A percentile compares a stretch with the other conserved stretches of the same genome.
These are phyloP conservation scores for Vicugna pacos DNA, from an alignment of 2,113 vertebrate species.

Conservation along the genomic window DNA sequence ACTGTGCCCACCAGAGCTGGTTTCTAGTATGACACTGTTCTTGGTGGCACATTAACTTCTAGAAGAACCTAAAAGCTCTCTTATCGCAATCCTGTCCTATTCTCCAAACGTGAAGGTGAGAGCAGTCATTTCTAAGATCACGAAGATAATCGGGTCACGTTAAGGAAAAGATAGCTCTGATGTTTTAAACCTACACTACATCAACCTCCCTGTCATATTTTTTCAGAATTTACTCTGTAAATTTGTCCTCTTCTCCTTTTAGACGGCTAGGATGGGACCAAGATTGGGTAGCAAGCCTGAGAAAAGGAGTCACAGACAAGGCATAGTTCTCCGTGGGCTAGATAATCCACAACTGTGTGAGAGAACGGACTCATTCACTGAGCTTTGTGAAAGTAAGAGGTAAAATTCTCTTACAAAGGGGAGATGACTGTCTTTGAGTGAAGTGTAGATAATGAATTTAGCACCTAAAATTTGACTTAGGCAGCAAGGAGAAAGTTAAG, in stretches of 20 bases:
- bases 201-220: not conserved
- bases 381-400: not conserved
- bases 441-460: not conserved
- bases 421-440: accelerated
- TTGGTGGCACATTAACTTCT: not conserved
- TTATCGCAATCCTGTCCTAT: not conserved
- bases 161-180: not conserved
- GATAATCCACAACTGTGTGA: not conserved
- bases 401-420: not conserved
- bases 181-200: not conserved
- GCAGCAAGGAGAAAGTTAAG: not conserved
- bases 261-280: not conserved
- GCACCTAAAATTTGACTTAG: not conserved
- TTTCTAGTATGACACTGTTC: not conserved
- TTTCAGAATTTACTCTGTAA: not conserved
- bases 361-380: accelerated
- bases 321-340: not conserved
- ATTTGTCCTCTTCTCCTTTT: not conserved
- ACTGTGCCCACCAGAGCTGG: no score
- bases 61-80: not conserved
- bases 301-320: not conserved
- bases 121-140: not conserved
- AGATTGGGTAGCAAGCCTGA: not conserved
- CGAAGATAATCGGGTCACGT: not conserved
- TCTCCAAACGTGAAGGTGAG: not conserved